Base-by-base conservation (phyloP, 2,113 vertebrate genomes). In the Malurus melanocephalus region DNA sequence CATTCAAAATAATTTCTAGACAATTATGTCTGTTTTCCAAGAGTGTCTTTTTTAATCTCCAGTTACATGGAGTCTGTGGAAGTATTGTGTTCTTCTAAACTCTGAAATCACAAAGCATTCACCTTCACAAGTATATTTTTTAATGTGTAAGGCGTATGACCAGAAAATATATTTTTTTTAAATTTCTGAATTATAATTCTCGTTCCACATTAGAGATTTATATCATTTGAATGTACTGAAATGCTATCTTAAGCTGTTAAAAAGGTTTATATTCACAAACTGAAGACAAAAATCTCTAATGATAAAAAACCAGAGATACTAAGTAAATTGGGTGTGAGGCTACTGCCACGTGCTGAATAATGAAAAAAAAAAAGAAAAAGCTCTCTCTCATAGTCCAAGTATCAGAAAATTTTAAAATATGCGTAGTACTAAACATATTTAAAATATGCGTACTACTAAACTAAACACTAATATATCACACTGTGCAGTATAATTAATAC, bases 401-500 rank as follows among this genome's bases (percentile, higher is more conserved):
- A 42, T 28, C 73, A 68, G 10, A 53, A 48, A 32, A 71, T 15
- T 15, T 55, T 48, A 48, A 74, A 71, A 71, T 3, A 8, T 3
- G 38, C 6, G 32, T 78, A 12, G 45, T 48, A 59, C 7, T 9
- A 4, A 74, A 38, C 3, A n/a, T n/a, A n/a, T 15, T 55, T 48
- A 48, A 74, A 71, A 71, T 3, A 8, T 3, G 38, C 6, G 32
- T 78, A 12, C 42, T 48, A 59, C 7, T 9, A 4, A 74, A 38
- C 3, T n/a, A n/a, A n/a, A n/a, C n/a, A n/a, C n/a, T n/a, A 59
- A 40, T 45, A 24, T 45, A n/a, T 32, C 11, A 48, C 43, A 40
- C 3, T 1, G 2, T 14, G 10, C 18, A 78, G 9, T 28, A 23
- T 40, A 48, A 21, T 40, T 27, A 57, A n/a, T 68, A 42, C 0